A percentile compares a stretch with the other conserved stretches of the same genome.
Evolutionary conservation across 2,797 vertebrate genomes (phyloP).

Genomic region (Hydrophis major): DNA sequence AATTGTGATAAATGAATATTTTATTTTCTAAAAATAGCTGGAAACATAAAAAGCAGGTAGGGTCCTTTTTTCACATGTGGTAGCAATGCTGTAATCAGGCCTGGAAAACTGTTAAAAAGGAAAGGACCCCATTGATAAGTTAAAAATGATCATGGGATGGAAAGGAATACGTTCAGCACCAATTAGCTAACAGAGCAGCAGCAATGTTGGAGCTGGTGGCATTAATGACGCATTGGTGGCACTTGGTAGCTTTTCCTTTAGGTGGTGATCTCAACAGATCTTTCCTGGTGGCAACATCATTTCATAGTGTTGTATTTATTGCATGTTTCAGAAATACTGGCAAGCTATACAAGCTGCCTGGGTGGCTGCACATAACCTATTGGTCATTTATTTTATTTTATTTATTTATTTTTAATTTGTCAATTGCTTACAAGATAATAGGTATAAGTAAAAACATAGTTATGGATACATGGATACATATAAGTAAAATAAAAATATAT

Average conservation of each 20-base stretch:
- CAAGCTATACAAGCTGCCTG: background rate
- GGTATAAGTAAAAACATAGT: no score
- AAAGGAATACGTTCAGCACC: background rate
- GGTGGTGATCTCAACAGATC: background rate
- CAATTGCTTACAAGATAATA: no score
- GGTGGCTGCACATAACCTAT: background rate
- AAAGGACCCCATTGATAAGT: background rate
- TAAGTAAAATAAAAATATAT: no score
- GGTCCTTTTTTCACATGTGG: background rate
- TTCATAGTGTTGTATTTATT: background rate
- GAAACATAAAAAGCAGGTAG: background rate
- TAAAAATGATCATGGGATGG: background rate
- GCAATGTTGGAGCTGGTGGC: background rate
- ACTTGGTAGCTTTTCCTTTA: background rate
- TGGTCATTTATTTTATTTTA: background rate
- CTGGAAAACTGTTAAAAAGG: background rate
- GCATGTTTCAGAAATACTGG: background rate
- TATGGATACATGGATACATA: no score
- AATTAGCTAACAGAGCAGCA: background rate
- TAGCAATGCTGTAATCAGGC: background rate
- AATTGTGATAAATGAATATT: background rate
- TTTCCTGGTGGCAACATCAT: background rate
- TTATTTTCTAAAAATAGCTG: background rate
- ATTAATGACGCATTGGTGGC: background rate
- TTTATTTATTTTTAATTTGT: no score